Conservation (phyloP, 2,797 vertebrate species). For the Enteromius mattozi region DNA sequence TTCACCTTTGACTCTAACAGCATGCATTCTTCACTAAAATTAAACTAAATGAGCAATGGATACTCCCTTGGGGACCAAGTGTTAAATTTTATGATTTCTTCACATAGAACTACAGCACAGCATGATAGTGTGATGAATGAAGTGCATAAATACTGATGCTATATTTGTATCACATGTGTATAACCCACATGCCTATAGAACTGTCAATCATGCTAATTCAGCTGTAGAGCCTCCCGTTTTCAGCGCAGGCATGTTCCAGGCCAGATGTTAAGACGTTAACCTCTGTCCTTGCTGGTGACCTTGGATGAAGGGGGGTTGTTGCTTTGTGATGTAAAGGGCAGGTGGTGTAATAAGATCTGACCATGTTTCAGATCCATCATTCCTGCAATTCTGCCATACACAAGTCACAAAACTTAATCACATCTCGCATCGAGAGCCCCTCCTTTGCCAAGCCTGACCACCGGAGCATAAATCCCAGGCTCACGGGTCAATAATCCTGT, state of each 20-base stretch:
- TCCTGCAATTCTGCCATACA: constrained; percentile 46
- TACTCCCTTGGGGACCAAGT: constrained; percentile 5
- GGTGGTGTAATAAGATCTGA: constrained; percentile 43
- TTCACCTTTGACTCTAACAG: constrained; percentile 31
- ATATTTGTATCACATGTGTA: background rate
- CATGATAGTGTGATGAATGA: constrained; percentile 20
- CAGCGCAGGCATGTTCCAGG: background rate
- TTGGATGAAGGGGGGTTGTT: constrained; percentile 26
- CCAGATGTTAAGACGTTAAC: constrained; percentile 40
- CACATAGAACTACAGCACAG: background rate
- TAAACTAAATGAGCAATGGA: constrained; percentile 32
- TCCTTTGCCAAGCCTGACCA: constrained; percentile 18
- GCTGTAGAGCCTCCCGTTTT: background rate
- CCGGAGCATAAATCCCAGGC: constrained; percentile 35
- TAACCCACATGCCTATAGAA: constrained; percentile 1
- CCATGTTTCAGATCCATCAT: constrained; percentile 47
- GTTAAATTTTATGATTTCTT: constrained; percentile 30
- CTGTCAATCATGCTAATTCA: constrained; percentile 1
- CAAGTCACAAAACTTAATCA: constrained; percentile 52
- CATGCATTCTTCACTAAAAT: constrained; percentile 37
- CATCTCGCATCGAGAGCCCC: constrained; percentile 29
- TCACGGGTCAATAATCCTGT: constrained; percentile 48
- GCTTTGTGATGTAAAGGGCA: constrained; percentile 45
- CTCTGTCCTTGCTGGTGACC: constrained; percentile 31
- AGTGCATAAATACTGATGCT: constrained; percentile 28